Evolutionary conservation across 2,797 vertebrate species (phyloP), one percentile per base, ranked within the genome.

Genomic region (Myripristis murdjan): DNA sequence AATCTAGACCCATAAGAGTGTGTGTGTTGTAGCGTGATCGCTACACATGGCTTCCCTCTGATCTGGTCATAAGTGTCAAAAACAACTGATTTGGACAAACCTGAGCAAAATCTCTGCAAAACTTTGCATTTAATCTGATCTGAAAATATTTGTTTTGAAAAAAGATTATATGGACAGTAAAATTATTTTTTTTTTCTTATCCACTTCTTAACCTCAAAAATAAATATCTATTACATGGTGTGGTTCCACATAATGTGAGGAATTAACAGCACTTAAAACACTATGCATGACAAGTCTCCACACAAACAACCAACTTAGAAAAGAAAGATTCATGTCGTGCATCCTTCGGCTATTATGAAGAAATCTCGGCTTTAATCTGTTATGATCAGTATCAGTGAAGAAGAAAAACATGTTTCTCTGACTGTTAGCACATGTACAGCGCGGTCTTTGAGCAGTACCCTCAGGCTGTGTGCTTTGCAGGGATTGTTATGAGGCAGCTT

Each of bases 341-440:
- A 79, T 80, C 78, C 84, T 88, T 87, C 22, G 66, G 43, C 63
- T 88, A 62, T 87, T 86, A 84, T 69, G 79, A 85, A 91, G 87
- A 89, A 87, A 87, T 78, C 64, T 86, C 35, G 0, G 28, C 11
- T 58, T 84, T 88, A 91, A 89, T 89, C 86, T 91, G 91, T 93
- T 89, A 79, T 87, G 77, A 83, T 90, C 75, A 16, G 72, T 76
- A 70, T 83, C 41, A 81, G 15, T 79, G 58, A 78, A 16, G 70
- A 75, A 87, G 65, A 87, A 91, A 91, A 94, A 94, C 92, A 93
- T 92, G 91, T 93, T 94, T 91, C 87, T 66, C 82, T 87, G 67
- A 75, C 66, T 75, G 56, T 80, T 70, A 78, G 60, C n/a, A 77
- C 46, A 6, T 22, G 64, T 1, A 62, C 44, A 75, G 81, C 52